Percentiles rank a stretch among this genome's conserved stretches.
Evolutionary conservation across 2,888 invertebrate species (phyloP).

Genomic region (Junonia oenone): DNA sequence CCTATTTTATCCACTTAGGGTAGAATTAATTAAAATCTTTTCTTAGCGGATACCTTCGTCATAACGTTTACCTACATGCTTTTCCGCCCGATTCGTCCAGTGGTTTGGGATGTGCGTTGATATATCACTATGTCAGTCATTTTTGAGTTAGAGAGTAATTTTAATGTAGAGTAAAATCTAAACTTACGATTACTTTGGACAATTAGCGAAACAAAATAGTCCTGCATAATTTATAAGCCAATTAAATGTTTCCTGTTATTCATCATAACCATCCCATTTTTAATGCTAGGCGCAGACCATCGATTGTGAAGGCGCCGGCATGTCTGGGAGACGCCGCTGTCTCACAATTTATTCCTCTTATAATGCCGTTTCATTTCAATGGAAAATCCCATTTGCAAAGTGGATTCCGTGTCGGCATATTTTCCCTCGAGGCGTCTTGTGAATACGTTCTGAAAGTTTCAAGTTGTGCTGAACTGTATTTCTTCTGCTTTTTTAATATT

Average conservation of each 20-base stretch:
- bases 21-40: no score
- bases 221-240: neutral
- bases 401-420: conserved; percentile 14
- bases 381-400: conserved; percentile 27
- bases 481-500: neutral
- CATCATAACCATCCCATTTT: neutral
- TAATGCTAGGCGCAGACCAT: conserved; percentile 1
- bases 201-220: no score
- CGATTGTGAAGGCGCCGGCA: conserved; percentile 23
- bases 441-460: conserved; percentile 20
- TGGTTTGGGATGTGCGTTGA: no score
- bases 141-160: no score
- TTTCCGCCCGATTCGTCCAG: no score
- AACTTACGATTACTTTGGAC: no score
- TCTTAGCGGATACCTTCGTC: no score
- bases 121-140: no score
- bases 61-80: no score
- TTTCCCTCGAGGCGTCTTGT: conserved; percentile 15
- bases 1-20: no score
- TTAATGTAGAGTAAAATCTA: no score
- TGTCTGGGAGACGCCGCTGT: conserved; percentile 20
- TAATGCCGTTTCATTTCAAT: conserved; percentile 25
- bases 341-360: conserved; percentile 19
- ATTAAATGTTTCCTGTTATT: neutral
- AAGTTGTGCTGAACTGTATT: conserved; percentile 2